Conservation (phyloP, 2,113 vertebrate genomes). For the Bos indicus region DNA sequence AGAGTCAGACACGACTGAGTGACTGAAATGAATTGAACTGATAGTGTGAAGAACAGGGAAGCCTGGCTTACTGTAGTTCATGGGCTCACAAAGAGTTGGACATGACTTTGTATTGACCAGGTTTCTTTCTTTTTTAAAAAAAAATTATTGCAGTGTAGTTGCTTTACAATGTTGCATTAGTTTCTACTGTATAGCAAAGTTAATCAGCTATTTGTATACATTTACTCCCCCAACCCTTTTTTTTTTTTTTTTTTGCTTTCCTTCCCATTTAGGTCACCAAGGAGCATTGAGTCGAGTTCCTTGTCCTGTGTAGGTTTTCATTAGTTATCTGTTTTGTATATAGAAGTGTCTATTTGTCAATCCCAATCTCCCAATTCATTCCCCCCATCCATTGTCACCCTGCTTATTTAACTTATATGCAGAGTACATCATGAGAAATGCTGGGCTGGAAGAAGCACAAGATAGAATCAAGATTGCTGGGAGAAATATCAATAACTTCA, state of each 20-base stretch:
- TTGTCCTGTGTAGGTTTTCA: not conserved
- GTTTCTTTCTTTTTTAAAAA: not conserved
- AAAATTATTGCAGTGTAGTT: not conserved
- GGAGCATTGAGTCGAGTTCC: not conserved
- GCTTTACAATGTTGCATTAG: not conserved
- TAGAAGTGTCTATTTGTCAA: not conserved
- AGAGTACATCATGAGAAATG: not conserved
- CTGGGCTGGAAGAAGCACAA: not conserved
- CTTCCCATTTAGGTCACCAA: not conserved
- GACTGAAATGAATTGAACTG: too few species aligned
- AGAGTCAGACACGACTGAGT: too few species aligned
- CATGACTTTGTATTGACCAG: not conserved
- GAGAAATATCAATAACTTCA: not conserved
- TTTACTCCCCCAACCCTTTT: fast-evolving
- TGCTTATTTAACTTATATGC: not conserved
- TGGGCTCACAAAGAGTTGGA: not conserved
- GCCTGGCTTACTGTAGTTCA: not conserved
- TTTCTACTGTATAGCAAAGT: not conserved
- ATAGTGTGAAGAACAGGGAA: not conserved
- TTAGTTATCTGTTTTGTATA: not conserved
- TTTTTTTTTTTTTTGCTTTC: not conserved
- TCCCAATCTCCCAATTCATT: not conserved
- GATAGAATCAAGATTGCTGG: not conserved
- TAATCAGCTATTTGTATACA: not conserved
- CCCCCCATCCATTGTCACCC: not conserved